Evolutionary conservation across 2,113 vertebrate species (phyloP).

Genomic region (Takifugu flavidus): DNA sequence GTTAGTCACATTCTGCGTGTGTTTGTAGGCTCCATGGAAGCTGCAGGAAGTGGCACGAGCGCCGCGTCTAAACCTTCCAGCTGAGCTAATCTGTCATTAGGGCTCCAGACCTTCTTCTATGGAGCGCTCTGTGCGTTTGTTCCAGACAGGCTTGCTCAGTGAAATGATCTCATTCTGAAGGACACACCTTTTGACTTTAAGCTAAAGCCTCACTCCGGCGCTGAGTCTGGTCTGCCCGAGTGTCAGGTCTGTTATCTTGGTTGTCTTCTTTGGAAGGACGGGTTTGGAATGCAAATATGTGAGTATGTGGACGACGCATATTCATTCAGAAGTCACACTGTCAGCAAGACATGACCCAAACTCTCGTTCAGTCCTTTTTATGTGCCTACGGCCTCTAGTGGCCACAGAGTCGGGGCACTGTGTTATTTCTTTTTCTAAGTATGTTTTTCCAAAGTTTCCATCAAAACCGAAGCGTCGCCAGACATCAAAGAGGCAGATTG

Average conservation of each 20-base stretch:
- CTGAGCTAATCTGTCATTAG: slow-evolving; percentile 40
- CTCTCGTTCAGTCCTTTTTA: slow-evolving; percentile 43
- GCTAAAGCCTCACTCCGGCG: slow-evolving; percentile 26
- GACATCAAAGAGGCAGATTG: slow-evolving; percentile 72
- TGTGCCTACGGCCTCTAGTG: slow-evolving; percentile 64
- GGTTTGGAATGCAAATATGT: slow-evolving; percentile 36
- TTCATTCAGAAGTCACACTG: slow-evolving; percentile 32
- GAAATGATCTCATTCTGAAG: slow-evolving; percentile 59
- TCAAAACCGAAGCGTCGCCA: slow-evolving; percentile 67
- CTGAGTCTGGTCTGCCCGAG: slow-evolving; percentile 37
- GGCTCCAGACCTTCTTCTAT: slow-evolving; percentile 51
- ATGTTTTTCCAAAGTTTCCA: slow-evolving; percentile 63
- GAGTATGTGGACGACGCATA: slow-evolving; percentile 21
- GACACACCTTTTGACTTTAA: slow-evolving; percentile 60
- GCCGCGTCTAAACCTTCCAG: slow-evolving; percentile 16
- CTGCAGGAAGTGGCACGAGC: slow-evolving; percentile 24
- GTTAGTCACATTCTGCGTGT: slow-evolving; percentile 52
- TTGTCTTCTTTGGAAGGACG: slow-evolving; percentile 42
- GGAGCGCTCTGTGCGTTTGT: slow-evolving; percentile 42
- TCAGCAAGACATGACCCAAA: slow-evolving; percentile 34
- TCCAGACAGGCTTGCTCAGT: slow-evolving; percentile 53
- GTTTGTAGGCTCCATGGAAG: slow-evolving; percentile 23
- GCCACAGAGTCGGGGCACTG: slow-evolving; percentile 44
- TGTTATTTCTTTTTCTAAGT: slow-evolving; percentile 62
- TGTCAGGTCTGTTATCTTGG: slow-evolving; percentile 30